Evolutionary conservation across 2,797 vertebrate species (phyloP), one percentile per base, ranked within the genome.

Genomic region (Syndactyla subalaris): DNA sequence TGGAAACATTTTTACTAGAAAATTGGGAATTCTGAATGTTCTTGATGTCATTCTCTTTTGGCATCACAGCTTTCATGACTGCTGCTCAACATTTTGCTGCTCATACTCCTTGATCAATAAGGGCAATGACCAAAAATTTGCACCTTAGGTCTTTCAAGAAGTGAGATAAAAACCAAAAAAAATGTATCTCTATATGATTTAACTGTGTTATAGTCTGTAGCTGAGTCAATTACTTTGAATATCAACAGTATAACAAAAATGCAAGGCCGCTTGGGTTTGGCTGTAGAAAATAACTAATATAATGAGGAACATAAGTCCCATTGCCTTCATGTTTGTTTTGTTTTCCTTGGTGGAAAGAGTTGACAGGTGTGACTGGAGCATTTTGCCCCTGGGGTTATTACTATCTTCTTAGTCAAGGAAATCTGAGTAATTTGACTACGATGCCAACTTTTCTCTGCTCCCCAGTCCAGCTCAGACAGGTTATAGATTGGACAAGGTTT

Each of bases 401-500:
- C 30, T 73, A 58, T 46, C 13, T 85, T 49, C 45, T 76, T 82
- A 84, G 66, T 90, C 34, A 71, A 90, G 45, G 16, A 90, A 65
- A 59, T 82, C 43, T 43, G 88, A 95, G 24, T 86, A 77, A 62
- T 88, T 79, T 76, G 67, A 29, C 45, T 79, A 32, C 0, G 0
- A 85, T 91, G 59, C 45, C 23, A 77, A 38, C 21, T 74, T 49
- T 79, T 86, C 68, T 32, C 46, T 74, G 39, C 29, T 82, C 15
- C 34, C 21, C 12, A 20, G 49, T 92, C 49, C 49, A 65, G 21
- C 38, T 73, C 48, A 85, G 46, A 43, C 15, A 72, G 43, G 27
- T 85, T 92, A 82, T 85, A 92, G 85, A 74, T 48, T 43, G 81
- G 43, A 80, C 71, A 85, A 62, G 52, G 74, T 85, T 92, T 93